Percentiles rank a stretch among this genome's conserved stretches.
These are phyloP conservation scores for Lepidostoma basale DNA, from an alignment of 1,140 invertebrate species.

Conservation along the genomic window DNA sequence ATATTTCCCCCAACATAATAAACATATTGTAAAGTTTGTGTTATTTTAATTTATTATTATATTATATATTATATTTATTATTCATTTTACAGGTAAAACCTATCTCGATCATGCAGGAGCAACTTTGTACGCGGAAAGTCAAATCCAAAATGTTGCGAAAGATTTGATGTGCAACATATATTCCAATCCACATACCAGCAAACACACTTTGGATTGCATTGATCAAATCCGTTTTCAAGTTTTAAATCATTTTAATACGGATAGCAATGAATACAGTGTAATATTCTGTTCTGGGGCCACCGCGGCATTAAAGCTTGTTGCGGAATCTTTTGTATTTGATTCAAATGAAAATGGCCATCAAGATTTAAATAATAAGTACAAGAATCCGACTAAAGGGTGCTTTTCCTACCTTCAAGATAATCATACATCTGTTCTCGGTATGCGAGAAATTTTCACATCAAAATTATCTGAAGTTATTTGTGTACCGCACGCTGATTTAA, in stretches of 20 bases:
- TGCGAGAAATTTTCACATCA: conserved; percentile 71
- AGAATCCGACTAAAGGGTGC: conserved; percentile 56
- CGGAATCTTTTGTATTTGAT: conserved; percentile 74
- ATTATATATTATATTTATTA: not conserved
- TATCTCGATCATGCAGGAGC: conserved; percentile 93
- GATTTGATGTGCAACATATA: conserved; percentile 76
- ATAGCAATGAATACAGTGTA: conserved; percentile 78
- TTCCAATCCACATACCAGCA: conserved; percentile 89
- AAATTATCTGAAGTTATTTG: conserved; percentile 61
- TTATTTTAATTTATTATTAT: too few species aligned
- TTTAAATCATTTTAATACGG: conserved; percentile 84
- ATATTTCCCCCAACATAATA: too few species aligned
- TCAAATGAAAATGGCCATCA: conserved; percentile 46
- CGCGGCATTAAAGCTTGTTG: conserved; percentile 79
- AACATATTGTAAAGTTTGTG: too few species aligned
- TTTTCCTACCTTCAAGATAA: conserved; percentile 89
- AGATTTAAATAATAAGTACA: conserved; percentile 42
- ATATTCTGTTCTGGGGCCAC: conserved; percentile 93
- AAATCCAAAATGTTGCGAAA: conserved; percentile 70
- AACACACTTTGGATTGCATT: conserved; percentile 76
- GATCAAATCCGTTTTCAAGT: conserved; percentile 83
- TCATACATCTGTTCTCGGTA: conserved; percentile 93
- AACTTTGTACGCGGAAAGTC: conserved; percentile 78
- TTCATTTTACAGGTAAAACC: conserved; percentile 66
- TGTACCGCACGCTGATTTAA: conserved; percentile 60